These are phyloP conservation scores for Equus quagga DNA, from an alignment of 2,113 vertebrate species.

Conservation along the genomic window DNA sequence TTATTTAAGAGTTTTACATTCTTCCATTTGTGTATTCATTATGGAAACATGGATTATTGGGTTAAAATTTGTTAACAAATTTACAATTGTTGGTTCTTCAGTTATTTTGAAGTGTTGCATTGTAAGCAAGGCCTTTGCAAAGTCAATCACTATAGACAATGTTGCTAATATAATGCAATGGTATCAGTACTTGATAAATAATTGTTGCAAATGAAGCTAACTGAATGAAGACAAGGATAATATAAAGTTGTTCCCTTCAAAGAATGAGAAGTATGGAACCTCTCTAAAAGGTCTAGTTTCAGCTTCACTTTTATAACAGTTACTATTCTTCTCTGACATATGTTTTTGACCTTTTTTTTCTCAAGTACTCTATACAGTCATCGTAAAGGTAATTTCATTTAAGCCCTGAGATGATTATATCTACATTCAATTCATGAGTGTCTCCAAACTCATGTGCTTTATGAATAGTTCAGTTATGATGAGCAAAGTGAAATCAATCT, in stretches of 20 bases:
- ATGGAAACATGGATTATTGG: constrained; percentile 12
- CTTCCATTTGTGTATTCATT: constrained; percentile 34
- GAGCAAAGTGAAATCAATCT: constrained; percentile 20
- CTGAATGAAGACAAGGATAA: background rate
- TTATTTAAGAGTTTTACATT: constrained; percentile 29
- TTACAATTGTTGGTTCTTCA: background rate
- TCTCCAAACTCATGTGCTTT: background rate
- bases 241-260: constrained; percentile 3
- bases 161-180: background rate
- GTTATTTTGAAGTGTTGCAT: constrained; percentile 31
- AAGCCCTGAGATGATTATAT: constrained; percentile 2
- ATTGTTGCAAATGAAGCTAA: constrained; percentile 56
- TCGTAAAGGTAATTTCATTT: constrained; percentile 52
- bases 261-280: constrained; percentile 22
- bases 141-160: constrained; percentile 24
- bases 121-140: constrained; percentile 38
- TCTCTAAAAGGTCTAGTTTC: constrained; percentile 4
- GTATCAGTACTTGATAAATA: constrained; percentile 50
- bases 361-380: constrained; percentile 26
- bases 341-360: background rate
- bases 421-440: constrained; percentile 1
- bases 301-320: constrained; percentile 38
- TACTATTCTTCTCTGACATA: background rate
- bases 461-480: background rate
- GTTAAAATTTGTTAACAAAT: constrained; percentile 6